These are phyloP conservation scores for Theodoxus fluviatilis DNA, from an alignment of 2,888 invertebrate genomes.

Conservation along the genomic window DNA sequence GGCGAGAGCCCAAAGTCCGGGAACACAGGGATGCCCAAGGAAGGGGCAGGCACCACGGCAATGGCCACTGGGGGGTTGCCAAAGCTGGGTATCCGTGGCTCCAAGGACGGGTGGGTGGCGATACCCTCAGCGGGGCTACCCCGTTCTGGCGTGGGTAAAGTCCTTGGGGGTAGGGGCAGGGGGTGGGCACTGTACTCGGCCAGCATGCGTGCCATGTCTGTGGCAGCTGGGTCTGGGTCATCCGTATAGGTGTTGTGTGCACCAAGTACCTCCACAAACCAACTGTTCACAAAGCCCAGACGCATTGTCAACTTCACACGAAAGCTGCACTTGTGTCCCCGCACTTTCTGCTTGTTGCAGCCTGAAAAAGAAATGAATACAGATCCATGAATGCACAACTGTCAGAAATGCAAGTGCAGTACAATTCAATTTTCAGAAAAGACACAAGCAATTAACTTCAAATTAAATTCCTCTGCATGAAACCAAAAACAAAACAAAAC, in stretches of 20 bases:
- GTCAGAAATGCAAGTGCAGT: too few species aligned
- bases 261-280: conserved; percentile 58
- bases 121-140: too few species aligned
- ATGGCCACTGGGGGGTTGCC: neutral
- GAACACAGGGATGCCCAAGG: conserved; percentile 35
- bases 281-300: conserved; percentile 53
- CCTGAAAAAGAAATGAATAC: conserved; percentile 42
- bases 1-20: too few species aligned
- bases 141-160: too few species aligned
- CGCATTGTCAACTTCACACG: conserved; percentile 56
- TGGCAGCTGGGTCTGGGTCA: conserved; percentile 27
- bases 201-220: conserved; percentile 26
- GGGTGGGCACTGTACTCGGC: conserved; percentile 29
- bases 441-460: too few species aligned
- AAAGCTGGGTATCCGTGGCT: neutral
- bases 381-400: too few species aligned
- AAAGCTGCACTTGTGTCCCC: conserved; percentile 56
- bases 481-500: too few species aligned
- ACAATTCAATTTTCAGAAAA: too few species aligned
- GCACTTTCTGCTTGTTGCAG: conserved; percentile 54
- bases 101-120: neutral
- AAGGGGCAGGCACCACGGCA: conserved; percentile 23
- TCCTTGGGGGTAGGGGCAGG: conserved; percentile 25
- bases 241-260: conserved; percentile 41
- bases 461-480: too few species aligned